Percentiles rank a stretch among this genome's conserved stretches.
Evolutionary conservation across 1,140 invertebrate species (phyloP).

Genomic region (Hirudo medicinalis): DNA sequence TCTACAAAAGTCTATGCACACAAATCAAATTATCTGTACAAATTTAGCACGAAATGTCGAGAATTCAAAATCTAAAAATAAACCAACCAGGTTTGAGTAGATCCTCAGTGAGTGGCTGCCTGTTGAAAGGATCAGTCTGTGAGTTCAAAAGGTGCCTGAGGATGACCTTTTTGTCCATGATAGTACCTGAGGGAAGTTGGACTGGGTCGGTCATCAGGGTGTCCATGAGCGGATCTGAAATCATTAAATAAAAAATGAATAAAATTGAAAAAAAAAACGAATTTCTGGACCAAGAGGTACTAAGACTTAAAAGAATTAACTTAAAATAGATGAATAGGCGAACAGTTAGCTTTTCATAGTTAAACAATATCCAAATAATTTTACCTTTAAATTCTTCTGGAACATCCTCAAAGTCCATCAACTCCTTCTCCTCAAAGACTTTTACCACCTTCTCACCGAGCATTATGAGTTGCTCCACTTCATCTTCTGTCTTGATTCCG

Average conservation of each 20-base stretch:
- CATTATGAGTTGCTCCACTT: conserved; percentile 63
- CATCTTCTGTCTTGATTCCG: conserved; percentile 62
- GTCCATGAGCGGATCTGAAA: conserved; percentile 82
- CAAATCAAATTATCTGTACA: too few species aligned
- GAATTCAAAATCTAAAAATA: background rate
- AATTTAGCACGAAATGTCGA: too few species aligned
- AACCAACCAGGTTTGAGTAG: conserved; percentile 59
- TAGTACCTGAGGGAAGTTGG: conserved; percentile 74
- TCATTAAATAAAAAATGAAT: background rate
- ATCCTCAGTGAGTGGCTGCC: conserved; percentile 77
- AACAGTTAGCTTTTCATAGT: too few species aligned
- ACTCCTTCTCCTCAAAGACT: conserved; percentile 53
- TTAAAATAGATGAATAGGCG: too few species aligned
- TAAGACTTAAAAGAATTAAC: too few species aligned
- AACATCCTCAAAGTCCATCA: conserved; percentile 79
- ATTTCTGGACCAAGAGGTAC: too few species aligned
- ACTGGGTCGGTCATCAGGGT: conserved; percentile 94
- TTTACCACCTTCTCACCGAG: conserved; percentile 62
- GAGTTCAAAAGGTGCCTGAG: conserved; percentile 82
- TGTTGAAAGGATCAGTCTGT: conserved; percentile 89
- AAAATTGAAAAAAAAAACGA: too few species aligned
- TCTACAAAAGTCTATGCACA: too few species aligned
- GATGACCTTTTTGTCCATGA: conserved; percentile 90
- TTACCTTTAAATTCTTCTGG: conserved; percentile 82
- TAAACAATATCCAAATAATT: conserved; percentile 7